Evolutionary conservation across 2,797 vertebrate genomes (phyloP), one percentile per base, ranked within the genome.

Genomic region (Pangasius mekongensis): DNA sequence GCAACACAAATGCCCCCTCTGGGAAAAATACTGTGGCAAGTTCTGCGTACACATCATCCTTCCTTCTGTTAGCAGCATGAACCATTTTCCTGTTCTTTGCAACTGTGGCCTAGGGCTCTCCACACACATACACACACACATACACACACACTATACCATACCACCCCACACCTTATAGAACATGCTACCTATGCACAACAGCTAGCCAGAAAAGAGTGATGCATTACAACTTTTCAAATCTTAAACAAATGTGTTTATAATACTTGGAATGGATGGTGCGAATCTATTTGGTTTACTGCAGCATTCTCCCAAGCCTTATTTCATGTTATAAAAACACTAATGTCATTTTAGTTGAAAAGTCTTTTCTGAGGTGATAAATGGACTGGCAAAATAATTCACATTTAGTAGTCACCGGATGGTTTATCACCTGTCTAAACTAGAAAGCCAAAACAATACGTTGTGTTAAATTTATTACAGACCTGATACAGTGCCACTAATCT

Each of bases 61-160:
- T 91, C 89, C 89, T 88, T 89, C 89, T 90, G 85, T 91, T 88
- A 89, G 85, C 87, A 90, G 80, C 71, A 83, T 90, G 76, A 90
- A 91, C 76, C 86, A 91, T 86, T 33, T 86, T 83, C 58, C 85
- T 66, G 71, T 58, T 89, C 22, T 58, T 69, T 64, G 43, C 88
- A 86, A 10, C 82, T 49, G 54, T 87, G 84, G 27, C 62, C 83
- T 69, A 56, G 39, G 69, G 18, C 30, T 24, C 11, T 43, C 33
- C 78, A 60, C 47, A 47, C 39, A 30, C 49, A 83, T 39, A 39
- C 60, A 67, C 30, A 49, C 60, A 33, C 66, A 85, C 64, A 85
- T 82, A 77, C 27, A 77, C 69, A 76, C 36, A 77, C 54, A 86
- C 73, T 43, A 43, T 43, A 85, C 43, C 43, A 47, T 47, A 47